Conservation (phyloP, 2,797 vertebrate species). For the Mus spretus region DNA sequence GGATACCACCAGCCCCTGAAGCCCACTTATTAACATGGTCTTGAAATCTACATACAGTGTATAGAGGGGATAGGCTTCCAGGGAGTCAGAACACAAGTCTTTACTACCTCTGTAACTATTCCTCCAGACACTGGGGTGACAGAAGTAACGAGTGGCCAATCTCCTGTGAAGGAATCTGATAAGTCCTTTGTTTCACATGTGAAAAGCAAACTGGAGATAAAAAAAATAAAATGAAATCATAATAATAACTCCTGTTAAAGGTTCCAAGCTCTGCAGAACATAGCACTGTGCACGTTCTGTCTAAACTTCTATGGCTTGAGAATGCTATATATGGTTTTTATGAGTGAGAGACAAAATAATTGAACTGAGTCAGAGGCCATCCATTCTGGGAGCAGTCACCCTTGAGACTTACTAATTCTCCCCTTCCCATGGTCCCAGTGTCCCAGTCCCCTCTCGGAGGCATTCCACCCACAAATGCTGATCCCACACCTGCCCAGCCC, state of each 20-base stretch:
- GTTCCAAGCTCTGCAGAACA: neutral
- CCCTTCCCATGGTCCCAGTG: neutral
- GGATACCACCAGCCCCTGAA: neutral
- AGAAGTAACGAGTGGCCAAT: neutral
- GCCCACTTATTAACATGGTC: neutral
- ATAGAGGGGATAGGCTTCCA: neutral
- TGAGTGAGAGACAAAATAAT: neutral
- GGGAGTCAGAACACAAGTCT: neutral
- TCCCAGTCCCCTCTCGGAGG: neutral
- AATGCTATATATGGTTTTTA: neutral
- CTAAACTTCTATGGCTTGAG: neutral
- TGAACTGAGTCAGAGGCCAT: neutral
- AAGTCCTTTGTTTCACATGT: neutral
- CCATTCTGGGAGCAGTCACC: neutral
- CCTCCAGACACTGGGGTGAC: neutral
- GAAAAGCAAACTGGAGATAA: neutral
- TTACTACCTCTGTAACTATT: neutral
- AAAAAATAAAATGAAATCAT: neutral
- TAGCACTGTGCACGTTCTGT: neutral
- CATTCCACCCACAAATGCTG: neutral
- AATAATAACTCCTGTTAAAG: neutral
- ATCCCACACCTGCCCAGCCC: neutral
- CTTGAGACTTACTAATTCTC: neutral
- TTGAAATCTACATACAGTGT: neutral
- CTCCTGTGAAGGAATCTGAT: neutral